Conservation (phyloP, 1,140 invertebrate genomes). For the Cydia fagiglandana region DNA sequence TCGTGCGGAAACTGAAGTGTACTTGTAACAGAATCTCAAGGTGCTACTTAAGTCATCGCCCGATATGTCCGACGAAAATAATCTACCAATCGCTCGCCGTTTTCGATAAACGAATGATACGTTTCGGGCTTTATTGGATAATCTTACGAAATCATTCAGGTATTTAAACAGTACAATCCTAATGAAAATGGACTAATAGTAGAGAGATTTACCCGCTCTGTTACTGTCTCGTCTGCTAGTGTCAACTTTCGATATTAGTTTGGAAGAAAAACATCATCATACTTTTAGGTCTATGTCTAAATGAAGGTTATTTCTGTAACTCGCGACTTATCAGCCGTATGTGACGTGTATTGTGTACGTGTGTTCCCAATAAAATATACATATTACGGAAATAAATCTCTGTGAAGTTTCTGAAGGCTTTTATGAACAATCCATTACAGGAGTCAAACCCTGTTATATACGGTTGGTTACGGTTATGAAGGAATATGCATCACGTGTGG, state of each 20-base stretch:
- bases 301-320: too few relatives aligned
- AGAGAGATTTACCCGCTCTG: not conserved
- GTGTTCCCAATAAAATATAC: too few relatives aligned
- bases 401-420: too few relatives aligned
- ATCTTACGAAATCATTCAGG: not conserved
- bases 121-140: not conserved
- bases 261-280: not conserved
- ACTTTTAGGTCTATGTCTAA: too few relatives aligned
- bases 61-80: conserved; percentile 18
- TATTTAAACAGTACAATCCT: not conserved
- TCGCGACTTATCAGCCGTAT: too few relatives aligned
- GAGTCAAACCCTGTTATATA: not conserved
- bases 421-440: too few relatives aligned
- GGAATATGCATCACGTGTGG: not conserved
- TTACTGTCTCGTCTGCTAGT: not conserved
- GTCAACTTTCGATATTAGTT: not conserved
- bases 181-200: not conserved
- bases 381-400: too few relatives aligned
- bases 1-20: not conserved
- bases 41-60: conserved; percentile 9
- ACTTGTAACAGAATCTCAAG: conserved; percentile 10
- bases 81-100: conserved; percentile 13
- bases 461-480: not conserved
- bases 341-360: too few relatives aligned
- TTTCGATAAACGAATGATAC: conserved; percentile 25